These are phyloP conservation scores for Coenobita brevimanus DNA, from an alignment of 1,140 invertebrate genomes.

Conservation along the genomic window DNA sequence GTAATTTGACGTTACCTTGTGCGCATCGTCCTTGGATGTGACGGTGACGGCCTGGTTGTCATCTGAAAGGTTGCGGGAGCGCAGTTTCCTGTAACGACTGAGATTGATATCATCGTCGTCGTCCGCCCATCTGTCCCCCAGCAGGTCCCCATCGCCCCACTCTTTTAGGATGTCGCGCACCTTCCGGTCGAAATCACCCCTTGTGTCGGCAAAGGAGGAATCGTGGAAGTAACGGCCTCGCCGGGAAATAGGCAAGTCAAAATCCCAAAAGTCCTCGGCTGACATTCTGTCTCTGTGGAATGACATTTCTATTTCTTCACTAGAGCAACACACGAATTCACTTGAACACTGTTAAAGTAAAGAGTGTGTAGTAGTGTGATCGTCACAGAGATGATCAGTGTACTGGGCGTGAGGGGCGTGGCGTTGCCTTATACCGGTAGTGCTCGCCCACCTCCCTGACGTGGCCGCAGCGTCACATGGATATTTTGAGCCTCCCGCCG, in stretches of 20 bases:
- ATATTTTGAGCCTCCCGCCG: constrained; percentile 13
- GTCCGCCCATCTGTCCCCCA: constrained; percentile 28
- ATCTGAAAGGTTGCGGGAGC: background rate
- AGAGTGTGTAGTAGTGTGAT: no score
- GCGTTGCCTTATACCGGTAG: background rate
- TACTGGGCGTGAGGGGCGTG: constrained; percentile 20
- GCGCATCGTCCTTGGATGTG: constrained; percentile 17
- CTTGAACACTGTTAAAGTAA: no score
- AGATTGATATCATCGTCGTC: constrained; percentile 24
- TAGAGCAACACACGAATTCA: no score
- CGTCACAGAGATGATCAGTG: background rate
- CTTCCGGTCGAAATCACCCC: constrained; percentile 15
- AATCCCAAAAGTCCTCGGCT: constrained; percentile 23
- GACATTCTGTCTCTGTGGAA: background rate
- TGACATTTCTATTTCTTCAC: no score
- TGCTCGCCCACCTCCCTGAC: constrained; percentile 4
- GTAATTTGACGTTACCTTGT: no score
- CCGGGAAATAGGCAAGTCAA: constrained; percentile 18
- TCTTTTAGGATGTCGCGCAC: constrained; percentile 21
- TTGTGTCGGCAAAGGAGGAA: constrained; percentile 25
- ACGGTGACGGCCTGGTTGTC: constrained; percentile 45
- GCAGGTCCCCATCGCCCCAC: constrained; percentile 16
- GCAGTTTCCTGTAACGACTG: constrained; percentile 38
- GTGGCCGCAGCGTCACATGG: constrained; percentile 6
- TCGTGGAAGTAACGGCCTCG: constrained; percentile 40